Base-by-base conservation (phyloP, 2,113 vertebrate species). In the Paraplagusia blochii region DNA sequence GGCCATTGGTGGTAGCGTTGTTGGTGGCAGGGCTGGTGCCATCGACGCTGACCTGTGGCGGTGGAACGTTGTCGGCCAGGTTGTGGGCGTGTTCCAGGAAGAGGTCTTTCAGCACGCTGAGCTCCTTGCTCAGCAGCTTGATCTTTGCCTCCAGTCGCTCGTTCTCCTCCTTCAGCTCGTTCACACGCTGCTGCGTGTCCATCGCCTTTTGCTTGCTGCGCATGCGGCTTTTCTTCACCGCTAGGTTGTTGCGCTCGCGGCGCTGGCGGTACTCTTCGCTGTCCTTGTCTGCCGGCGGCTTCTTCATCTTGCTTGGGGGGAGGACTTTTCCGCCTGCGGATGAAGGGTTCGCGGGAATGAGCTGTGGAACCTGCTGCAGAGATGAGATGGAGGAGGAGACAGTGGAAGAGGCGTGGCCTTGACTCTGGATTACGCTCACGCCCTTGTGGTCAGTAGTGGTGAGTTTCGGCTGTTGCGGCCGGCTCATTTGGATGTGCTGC, bases 91-190 rank as follows among this genome's bases (percentile, higher is more conserved):
- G 95, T 87, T 99, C 97, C 13, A 99, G 93, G 88, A 99, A 99
- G 72, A 99, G 90, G 88, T 99, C 97, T 90, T 99, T 99, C 70
- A 99, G 92, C 80, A 98, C 95, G 0, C 95, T 97, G 78, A 98
- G 90, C 80, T 98, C 97, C 85, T 99, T 99, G 63, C 94, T 98
- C 62, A 99, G 93, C 71, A 98, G 91, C 63, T 98, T 98, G 77
- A 99, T 98, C 85, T 98, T 99, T 62, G 97, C 94, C 84, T 98
- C 96, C 82, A 99, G 93, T 1, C 97, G 93, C 88, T 99, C 95
- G 11, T 99, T 99, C 87, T 98, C 97, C 79, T 99, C 96, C 72
- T 98, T 99, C 15, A 99, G 92, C 92, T 98, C 95, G 74, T 97
- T 95, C 58, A 99, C 97, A 2, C 94, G 89, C 45, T 97, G 95